Conservation (phyloP, 2,888 invertebrate species). For the Temnothorax ravouxi region DNA sequence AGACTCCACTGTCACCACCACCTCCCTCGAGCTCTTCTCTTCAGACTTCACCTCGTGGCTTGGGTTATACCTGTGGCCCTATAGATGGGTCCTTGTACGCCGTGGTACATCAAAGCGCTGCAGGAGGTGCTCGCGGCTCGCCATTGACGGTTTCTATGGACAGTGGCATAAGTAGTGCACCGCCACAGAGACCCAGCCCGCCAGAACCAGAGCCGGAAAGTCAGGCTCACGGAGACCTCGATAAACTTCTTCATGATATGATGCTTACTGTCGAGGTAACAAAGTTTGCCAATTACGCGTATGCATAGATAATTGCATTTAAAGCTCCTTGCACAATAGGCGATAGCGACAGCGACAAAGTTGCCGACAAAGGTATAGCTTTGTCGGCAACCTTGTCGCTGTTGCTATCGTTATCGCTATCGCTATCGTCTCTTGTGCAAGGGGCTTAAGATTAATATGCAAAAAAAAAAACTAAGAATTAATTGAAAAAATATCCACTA, state of each 20-base stretch:
- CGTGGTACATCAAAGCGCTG: conserved; percentile 83
- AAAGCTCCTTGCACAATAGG: no score
- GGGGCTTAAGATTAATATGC: background rate
- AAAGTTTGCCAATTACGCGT: background rate
- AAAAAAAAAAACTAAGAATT: background rate
- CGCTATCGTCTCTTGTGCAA: no score
- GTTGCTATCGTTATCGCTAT: no score
- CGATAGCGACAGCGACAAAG: no score
- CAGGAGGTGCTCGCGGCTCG: conserved; percentile 88
- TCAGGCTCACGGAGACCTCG: conserved; percentile 91
- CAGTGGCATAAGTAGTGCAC: conserved; percentile 93
- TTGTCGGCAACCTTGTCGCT: no score
- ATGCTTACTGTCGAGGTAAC: conserved; percentile 95
- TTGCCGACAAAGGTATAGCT: no score
- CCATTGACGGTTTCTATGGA: conserved; percentile 96
- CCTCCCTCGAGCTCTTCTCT: conserved; percentile 86
- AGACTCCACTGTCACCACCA: conserved; percentile 87
- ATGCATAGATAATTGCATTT: background rate
- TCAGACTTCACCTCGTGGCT: conserved; percentile 86
- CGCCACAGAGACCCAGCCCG: conserved; percentile 85
- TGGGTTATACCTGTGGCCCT: conserved; percentile 93
- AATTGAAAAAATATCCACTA: background rate
- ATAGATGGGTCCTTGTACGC: conserved; percentile 97
- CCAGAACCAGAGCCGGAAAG: conserved; percentile 82
- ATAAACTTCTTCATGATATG: conserved; percentile 95